Conservation (phyloP, 2,888 invertebrate genomes). For the Nudaria mundana region DNA sequence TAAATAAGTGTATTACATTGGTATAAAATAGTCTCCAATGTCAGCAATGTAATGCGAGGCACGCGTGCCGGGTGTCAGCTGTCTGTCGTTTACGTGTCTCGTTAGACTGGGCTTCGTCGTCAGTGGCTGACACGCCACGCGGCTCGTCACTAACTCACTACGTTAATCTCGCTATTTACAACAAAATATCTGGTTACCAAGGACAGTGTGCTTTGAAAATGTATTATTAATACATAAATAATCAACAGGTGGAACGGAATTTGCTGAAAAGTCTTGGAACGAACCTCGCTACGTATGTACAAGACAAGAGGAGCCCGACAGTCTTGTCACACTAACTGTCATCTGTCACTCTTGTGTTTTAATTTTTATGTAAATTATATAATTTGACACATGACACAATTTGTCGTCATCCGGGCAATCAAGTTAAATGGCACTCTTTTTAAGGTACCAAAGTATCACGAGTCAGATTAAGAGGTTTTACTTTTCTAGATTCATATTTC, state of each 20-base stretch:
- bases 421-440: constrained; percentile 60
- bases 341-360: constrained; percentile 71
- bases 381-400: constrained; percentile 77
- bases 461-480: too few species aligned
- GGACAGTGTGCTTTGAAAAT: constrained; percentile 37
- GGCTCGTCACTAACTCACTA: constrained; percentile 38
- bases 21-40: constrained; percentile 11
- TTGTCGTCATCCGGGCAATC: constrained; percentile 74
- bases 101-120: constrained; percentile 55
- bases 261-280: not conserved
- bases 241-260: constrained; percentile 39
- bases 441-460: constrained; percentile 62
- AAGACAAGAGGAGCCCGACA: constrained; percentile 10
- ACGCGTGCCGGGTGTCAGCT: constrained; percentile 61
- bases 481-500: too few species aligned
- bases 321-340: constrained; percentile 51
- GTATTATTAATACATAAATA: constrained; percentile 34
- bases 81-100: constrained; percentile 67
- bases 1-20: constrained; percentile 20
- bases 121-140: constrained; percentile 36
- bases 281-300: not conserved
- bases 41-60: constrained; percentile 11
- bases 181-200: constrained; percentile 58
- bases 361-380: constrained; percentile 69
- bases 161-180: constrained; percentile 57